These are phyloP conservation scores for Chiroxiphia lanceolata DNA, from an alignment of 2,797 vertebrate species.

Conservation along the genomic window DNA sequence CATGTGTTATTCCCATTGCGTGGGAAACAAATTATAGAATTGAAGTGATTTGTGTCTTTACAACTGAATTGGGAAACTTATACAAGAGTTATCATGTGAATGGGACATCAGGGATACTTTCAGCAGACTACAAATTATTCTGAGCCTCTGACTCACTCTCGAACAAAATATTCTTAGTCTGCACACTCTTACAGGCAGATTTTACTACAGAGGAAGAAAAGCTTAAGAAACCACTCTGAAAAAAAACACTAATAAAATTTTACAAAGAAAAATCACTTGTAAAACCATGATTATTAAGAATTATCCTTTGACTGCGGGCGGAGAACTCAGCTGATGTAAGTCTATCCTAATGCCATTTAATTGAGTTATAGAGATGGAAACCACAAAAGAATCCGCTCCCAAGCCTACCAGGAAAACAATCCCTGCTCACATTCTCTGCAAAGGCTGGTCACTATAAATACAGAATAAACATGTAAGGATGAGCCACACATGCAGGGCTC, in stretches of 20 bases:
- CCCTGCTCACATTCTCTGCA: neutral
- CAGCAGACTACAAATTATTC: constrained; percentile 22
- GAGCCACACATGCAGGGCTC: neutral
- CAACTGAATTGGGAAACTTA: constrained; percentile 2
- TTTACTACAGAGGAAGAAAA: neutral
- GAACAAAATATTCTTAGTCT: neutral
- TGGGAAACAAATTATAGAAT: neutral
- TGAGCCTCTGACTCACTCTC: neutral
- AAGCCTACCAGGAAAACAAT: constrained; percentile 29
- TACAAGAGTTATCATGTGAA: neutral
- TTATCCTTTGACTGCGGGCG: neutral
- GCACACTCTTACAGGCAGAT: neutral
- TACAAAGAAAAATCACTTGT: constrained; percentile 28
- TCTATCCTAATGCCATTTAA: constrained; percentile 54
- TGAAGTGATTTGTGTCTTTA: constrained; percentile 25
- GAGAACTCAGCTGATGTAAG: constrained; percentile 46
- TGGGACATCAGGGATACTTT: neutral
- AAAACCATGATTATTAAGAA: constrained; percentile 30
- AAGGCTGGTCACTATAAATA: constrained; percentile 32
- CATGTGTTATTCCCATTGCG: neutral
- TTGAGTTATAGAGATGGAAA: constrained; percentile 52
- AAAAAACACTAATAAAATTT: constrained; percentile 21
- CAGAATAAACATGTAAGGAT: neutral
- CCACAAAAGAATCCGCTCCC: neutral
- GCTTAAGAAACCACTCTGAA: constrained; percentile 11